A percentile compares a stretch with the other conserved stretches of the same genome.
Conservation (phyloP, 1,140 invertebrate species). For the Macrostomum lignano region DNA sequence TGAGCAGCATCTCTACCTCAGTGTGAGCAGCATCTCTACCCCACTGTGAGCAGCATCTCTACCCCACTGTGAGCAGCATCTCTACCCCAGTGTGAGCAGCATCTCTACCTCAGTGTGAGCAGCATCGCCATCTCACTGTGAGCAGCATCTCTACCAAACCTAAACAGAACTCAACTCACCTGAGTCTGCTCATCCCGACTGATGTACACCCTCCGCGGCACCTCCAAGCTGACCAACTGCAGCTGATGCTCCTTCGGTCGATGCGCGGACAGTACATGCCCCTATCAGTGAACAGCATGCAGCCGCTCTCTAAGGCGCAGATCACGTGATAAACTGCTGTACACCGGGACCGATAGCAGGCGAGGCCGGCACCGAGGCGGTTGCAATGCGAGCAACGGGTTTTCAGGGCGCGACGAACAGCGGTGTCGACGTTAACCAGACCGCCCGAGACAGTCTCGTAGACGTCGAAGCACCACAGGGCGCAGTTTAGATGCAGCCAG, state of each 20-base stretch:
- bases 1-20: no score
- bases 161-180: no score
- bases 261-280: constrained; percentile 5
- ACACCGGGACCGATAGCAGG: constrained; percentile 58
- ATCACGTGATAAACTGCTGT: constrained; percentile 64
- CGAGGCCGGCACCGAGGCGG: constrained; percentile 56
- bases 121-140: no score
- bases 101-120: no score
- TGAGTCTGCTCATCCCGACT: constrained; percentile 83
- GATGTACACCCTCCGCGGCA: constrained; percentile 60
- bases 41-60: no score
- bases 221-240: constrained; percentile 53
- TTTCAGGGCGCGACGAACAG: constrained; percentile 46
- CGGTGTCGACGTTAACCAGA: constrained; percentile 69
- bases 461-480: constrained; percentile 86
- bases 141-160: no score
- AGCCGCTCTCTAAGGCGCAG: constrained; percentile 57
- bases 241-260: not conserved
- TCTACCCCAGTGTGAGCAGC: no score
- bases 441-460: constrained; percentile 81
- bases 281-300: constrained; percentile 70
- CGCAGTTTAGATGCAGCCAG: constrained; percentile 96
- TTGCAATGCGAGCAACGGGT: constrained; percentile 39
- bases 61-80: no score
- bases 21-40: no score